These are phyloP conservation scores for Tachina grossa DNA, from an alignment of 2,888 invertebrate genomes.

Conservation along the genomic window DNA sequence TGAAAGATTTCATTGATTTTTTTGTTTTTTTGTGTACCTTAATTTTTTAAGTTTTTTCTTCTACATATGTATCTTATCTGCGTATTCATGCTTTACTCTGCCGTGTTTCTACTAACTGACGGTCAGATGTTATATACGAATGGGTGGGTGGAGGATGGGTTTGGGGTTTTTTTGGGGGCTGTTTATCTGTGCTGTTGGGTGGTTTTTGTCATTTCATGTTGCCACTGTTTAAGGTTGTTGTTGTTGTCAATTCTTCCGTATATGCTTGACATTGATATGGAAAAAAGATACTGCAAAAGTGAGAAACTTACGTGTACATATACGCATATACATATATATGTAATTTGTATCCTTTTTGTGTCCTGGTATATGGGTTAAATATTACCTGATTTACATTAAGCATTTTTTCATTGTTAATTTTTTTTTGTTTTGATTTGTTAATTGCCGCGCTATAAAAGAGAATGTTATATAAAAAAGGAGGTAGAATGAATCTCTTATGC, in stretches of 20 bases:
- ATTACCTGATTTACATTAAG: too few relatives aligned
- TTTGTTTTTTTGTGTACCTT: conserved; percentile 74
- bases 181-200: conserved; percentile 44
- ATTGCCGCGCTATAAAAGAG: too few relatives aligned
- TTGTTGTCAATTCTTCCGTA: conserved; percentile 52
- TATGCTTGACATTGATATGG: conserved; percentile 69
- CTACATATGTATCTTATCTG: conserved; percentile 59
- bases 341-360: conserved; percentile 47
- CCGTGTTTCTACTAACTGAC: conserved; percentile 58
- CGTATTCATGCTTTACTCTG: conserved; percentile 37
- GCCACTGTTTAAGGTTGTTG: conserved; percentile 59
- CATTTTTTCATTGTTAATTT: too few relatives aligned
- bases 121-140: conserved; percentile 12
- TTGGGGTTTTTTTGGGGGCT: not conserved
- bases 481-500: too few relatives aligned
- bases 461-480: too few relatives aligned
- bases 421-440: too few relatives aligned
- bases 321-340: conserved; percentile 3
- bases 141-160: conserved; percentile 10
- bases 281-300: conserved; percentile 2
- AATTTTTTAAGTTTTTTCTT: conserved; percentile 69
- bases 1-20: conserved; percentile 78
- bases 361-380: conserved; percentile 57
- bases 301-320: not conserved
- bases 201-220: conserved; percentile 36